Evolutionary conservation across 2,888 invertebrate species (phyloP), one percentile per base, ranked within the genome.

Genomic region (Gasteruption jaculator): DNA sequence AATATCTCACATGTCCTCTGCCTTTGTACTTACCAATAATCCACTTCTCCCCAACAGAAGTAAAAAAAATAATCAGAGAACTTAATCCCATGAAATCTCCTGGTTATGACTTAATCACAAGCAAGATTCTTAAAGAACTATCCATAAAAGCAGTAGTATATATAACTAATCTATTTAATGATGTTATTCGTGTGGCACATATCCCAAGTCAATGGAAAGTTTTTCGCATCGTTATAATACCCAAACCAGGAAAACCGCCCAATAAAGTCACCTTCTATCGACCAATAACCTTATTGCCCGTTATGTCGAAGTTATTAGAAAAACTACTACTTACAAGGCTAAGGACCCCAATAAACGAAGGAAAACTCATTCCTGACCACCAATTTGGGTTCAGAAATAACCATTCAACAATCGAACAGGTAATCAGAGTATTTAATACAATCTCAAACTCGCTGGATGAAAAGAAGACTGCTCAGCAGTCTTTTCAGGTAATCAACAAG

Each of bases 141-240:
- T 54, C 56, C 20, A 39, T 25, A 27, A 54, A 54, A 42, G 48
- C 46, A 11, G 43, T 56, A 18, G 34, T 48, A 11, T 45, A 45
- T 27, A 18, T 61, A n/a, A 49, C 53, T 8, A 43, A 50, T 10
- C 37, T 57, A 18, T 45, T 51, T 16, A 58, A 58, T 36, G 53
- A 54, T 33, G 5, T 22, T 18, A 26, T 50, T 14, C 27, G 49
- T 42, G 31, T 50, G 22, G 37, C 41, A n/a, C 56, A 58, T 33
- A 50, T 57, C n/a, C 56, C 57, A 2, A 41, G 34, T 24, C 45
- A 50, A 32, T 61, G 56, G 50, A 60, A 59, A 26, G 12, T 41
- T 8, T 40, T 43, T 2, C 24, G 46, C 37, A 39, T 48, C n/a
- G 46, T 38, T 4, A 20, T 46, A 42, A 46, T 54, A 7, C 43